phyloP scores from a whole-genome alignment of 2,888 invertebrate genomes.

The Clanis bilineata region DNA sequence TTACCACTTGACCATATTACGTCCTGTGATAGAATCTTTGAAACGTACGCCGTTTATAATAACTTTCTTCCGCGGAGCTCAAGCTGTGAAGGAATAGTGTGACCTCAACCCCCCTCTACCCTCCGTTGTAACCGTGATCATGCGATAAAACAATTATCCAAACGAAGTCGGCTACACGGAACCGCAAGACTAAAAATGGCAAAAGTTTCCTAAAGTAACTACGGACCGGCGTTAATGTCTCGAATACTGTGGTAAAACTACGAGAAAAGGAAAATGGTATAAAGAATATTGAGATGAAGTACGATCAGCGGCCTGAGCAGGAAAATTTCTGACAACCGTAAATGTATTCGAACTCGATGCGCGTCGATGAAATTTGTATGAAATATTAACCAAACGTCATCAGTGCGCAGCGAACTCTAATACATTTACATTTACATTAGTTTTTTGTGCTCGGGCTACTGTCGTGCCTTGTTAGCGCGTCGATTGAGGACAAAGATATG shows the following conservation, averaged over 20 bases:
- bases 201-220: constrained; percentile 35
- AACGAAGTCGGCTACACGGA: constrained; percentile 60
- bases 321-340: too few species aligned
- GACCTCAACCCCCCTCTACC: constrained; percentile 32
- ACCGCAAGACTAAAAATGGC: constrained; percentile 48
- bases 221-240: constrained; percentile 1
- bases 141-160: constrained; percentile 82
- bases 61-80: constrained; percentile 64
- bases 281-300: neutral
- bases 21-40: constrained; percentile 72
- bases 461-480: neutral
- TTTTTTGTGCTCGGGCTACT: too few species aligned
- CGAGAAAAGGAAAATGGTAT: neutral
- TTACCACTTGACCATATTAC: constrained; percentile 74
- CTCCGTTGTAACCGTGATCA: constrained; percentile 58
- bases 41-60: constrained; percentile 67
- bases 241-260: constrained; percentile 2
- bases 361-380: too few species aligned
- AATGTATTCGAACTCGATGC: too few species aligned
- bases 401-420: too few species aligned
- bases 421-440: too few species aligned
- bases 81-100: constrained; percentile 55
- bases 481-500: neutral
- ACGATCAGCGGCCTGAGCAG: too few species aligned
- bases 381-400: too few species aligned